These are phyloP conservation scores for Tautogolabrus adspersus DNA, from an alignment of 2,113 vertebrate genomes.

Conservation along the genomic window DNA sequence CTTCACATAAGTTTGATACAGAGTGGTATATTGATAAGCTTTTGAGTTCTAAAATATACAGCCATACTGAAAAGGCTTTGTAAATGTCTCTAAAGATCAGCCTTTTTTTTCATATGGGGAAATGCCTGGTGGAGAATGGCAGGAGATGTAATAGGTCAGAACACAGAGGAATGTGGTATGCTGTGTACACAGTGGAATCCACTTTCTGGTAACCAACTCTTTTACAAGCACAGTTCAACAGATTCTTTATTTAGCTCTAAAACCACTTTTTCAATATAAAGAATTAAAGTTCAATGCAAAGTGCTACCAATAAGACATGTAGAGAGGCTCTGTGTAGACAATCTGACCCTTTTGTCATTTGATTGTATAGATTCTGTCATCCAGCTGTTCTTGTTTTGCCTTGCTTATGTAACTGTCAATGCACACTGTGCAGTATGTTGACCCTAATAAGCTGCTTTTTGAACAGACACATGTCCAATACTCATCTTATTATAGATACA, in stretches of 20 bases:
- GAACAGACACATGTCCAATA: background rate
- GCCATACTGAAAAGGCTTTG: background rate
- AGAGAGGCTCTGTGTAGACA: background rate
- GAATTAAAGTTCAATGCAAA: background rate
- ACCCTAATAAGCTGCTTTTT: background rate
- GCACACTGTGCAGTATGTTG: background rate
- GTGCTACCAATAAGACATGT: background rate
- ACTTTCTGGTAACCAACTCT: conserved; percentile 2
- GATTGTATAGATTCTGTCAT: conserved; percentile 27
- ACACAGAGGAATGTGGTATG: conserved; percentile 26
- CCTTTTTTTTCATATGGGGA: background rate
- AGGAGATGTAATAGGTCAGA: conserved; percentile 31
- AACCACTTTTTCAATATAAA: background rate
- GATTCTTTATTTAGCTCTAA: background rate
- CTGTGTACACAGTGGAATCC: conserved; percentile 34
- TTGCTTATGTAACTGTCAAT: conserved; percentile 24
- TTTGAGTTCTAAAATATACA: background rate
- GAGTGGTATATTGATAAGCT: too few relatives aligned
- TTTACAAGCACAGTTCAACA: background rate
- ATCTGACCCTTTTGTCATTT: conserved; percentile 6
- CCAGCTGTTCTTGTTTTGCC: background rate
- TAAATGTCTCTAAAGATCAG: conserved; percentile 2
- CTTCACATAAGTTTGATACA: background rate
- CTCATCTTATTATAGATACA: background rate
- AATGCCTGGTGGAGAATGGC: background rate